Percentiles rank a stretch among this genome's conserved stretches.
Conservation (phyloP, 2,888 invertebrate genomes). For the Thera obeliscata region DNA sequence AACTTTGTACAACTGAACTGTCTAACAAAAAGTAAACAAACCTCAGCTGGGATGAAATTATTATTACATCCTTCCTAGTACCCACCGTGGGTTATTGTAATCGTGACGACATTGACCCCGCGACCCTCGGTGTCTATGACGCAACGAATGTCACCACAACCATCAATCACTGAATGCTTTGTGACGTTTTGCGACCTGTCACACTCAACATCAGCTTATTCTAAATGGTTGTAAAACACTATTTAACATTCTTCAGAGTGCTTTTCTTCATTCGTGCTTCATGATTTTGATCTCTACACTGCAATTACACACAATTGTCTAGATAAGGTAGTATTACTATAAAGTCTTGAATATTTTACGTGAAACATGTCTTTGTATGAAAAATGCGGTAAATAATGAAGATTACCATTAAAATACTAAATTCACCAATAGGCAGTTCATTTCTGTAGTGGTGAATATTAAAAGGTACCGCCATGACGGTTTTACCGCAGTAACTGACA, state of each 20-base stretch:
- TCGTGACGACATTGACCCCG: slow-evolving; percentile 77
- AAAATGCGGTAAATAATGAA: too few species aligned
- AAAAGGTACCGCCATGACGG: too few species aligned
- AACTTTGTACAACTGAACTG: slow-evolving; percentile 20
- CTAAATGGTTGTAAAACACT: not conserved
- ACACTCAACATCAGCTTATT: slow-evolving; percentile 39
- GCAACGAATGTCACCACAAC: slow-evolving; percentile 74
- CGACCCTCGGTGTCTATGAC: slow-evolving; percentile 69
- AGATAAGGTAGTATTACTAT: not conserved
- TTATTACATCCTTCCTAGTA: slow-evolving; percentile 51
- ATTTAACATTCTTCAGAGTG: not conserved
- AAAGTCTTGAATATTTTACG: slow-evolving; percentile 8
- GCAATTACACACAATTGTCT: not conserved
- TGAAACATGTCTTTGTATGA: not conserved
- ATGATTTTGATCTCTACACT: not conserved
- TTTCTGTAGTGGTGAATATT: too few species aligned
- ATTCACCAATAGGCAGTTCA: too few species aligned
- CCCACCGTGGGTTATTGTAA: slow-evolving; percentile 62
- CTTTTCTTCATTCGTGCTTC: not conserved
- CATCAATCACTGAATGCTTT: slow-evolving; percentile 76
- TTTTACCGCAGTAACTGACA: too few species aligned
- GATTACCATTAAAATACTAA: too few species aligned
- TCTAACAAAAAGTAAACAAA: slow-evolving; percentile 36
- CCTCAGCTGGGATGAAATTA: slow-evolving; percentile 52
- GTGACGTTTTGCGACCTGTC: slow-evolving; percentile 72